These are phyloP conservation scores for Paracyclopina nana DNA, from an alignment of 1,140 invertebrate genomes.

Conservation along the genomic window DNA sequence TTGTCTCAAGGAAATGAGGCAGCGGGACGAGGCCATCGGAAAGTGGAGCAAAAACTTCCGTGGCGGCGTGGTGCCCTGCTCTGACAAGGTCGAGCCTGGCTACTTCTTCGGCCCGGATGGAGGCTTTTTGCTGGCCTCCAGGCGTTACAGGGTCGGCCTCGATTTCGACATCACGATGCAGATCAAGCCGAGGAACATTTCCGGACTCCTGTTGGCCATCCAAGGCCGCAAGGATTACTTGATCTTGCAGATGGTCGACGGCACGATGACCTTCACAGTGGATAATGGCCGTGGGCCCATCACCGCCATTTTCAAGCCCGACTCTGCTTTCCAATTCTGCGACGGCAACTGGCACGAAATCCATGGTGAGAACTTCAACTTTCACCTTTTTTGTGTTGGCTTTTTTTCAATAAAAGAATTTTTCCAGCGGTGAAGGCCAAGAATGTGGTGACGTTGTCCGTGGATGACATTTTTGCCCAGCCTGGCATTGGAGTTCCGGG, in stretches of 20 bases:
- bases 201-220: constrained; percentile 51
- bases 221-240: constrained; percentile 59
- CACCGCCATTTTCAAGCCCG: constrained; percentile 45
- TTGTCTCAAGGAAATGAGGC: not conserved
- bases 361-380: constrained; percentile 36
- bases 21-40: not conserved
- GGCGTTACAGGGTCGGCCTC: constrained; percentile 44
- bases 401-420: constrained; percentile 12
- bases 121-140: constrained; percentile 37
- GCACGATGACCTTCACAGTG: constrained; percentile 48
- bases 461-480: constrained; percentile 47
- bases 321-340: constrained; percentile 50
- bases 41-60: constrained; percentile 21
- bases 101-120: constrained; percentile 59
- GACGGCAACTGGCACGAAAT: constrained; percentile 86
- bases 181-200: constrained; percentile 60
- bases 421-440: constrained; percentile 57
- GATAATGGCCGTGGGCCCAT: constrained; percentile 65
- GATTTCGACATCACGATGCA: constrained; percentile 61
- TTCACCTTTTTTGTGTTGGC: constrained; percentile 20
- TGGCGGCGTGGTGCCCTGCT: constrained; percentile 51
- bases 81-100: constrained; percentile 58
- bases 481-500: constrained; percentile 42
- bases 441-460: constrained; percentile 54
- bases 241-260: constrained; percentile 67